Percentiles rank a stretch among this genome's conserved stretches.
Conservation (phyloP, 2,113 vertebrate genomes). For the Alligator sinensis region DNA sequence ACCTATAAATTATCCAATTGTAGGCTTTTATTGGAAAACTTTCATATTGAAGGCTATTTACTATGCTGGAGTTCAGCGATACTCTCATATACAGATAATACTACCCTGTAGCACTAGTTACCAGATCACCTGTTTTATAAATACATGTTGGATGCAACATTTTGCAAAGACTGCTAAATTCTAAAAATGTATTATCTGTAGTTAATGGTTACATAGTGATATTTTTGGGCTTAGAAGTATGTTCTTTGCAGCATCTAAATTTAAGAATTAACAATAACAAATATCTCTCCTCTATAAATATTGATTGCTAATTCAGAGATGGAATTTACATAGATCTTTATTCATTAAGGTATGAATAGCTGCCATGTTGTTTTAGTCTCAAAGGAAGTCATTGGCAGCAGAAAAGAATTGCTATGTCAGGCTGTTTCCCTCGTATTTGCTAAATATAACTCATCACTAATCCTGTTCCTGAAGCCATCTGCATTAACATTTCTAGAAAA, state of each 20-base stretch:
- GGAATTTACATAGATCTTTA: neutral
- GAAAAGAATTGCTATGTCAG: neutral
- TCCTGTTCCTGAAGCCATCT: conserved; percentile 22
- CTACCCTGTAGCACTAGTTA: neutral
- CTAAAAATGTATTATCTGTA: neutral
- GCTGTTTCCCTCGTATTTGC: conserved; percentile 27
- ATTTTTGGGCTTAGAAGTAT: neutral
- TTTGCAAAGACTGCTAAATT: neutral
- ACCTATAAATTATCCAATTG: neutral
- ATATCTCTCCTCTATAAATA: neutral
- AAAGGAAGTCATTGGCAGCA: accelerated
- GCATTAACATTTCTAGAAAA: neutral
- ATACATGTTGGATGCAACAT: neutral
- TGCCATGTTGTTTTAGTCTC: neutral
- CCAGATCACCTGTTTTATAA: neutral
- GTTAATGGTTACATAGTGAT: neutral
- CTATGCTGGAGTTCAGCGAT: neutral
- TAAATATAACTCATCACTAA: conserved; percentile 21
- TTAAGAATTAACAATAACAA: neutral
- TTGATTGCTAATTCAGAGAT: neutral
- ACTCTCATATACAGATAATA: neutral
- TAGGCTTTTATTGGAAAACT: neutral
- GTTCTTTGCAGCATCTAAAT: neutral
- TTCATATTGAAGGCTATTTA: neutral
- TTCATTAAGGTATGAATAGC: neutral